A percentile compares a stretch with the other conserved stretches of the same genome.
Evolutionary conservation across 1,140 invertebrate species (phyloP).

Genomic region (Halictus rubicundus): DNA sequence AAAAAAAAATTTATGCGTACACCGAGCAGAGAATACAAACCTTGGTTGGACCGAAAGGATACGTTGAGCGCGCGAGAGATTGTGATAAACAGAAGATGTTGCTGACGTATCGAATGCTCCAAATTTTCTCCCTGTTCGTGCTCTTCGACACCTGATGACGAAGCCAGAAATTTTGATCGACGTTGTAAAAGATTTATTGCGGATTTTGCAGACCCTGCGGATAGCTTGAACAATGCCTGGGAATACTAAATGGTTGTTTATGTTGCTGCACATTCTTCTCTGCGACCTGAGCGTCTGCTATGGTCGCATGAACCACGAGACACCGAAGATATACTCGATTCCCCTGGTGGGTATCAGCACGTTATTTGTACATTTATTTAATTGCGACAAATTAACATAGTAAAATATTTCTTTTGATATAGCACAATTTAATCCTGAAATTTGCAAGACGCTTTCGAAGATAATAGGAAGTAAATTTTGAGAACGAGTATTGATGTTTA

Average conservation of each 20-base stretch:
- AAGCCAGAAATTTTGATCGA: background rate
- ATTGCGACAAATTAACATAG: no score
- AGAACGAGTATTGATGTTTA: no score
- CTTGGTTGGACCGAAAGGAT: background rate
- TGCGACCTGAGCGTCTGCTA: background rate
- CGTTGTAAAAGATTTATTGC: background rate
- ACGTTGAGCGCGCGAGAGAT: background rate
- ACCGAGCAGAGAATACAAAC: background rate
- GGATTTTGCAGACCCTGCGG: background rate
- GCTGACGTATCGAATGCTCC: background rate
- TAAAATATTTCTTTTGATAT: no score
- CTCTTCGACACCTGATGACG: background rate
- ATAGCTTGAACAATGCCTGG: slow-evolving; percentile 12
- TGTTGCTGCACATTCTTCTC: background rate
- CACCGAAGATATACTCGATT: slow-evolving; percentile 12
- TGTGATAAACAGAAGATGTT: background rate
- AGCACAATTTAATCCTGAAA: no score
- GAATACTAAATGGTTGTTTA: background rate
- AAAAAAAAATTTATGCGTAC: background rate
- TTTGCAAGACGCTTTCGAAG: no score
- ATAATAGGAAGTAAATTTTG: no score
- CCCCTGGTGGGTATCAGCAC: slow-evolving; percentile 27
- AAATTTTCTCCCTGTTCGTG: background rate
- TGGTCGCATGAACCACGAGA: background rate
- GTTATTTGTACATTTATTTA: no score